These are phyloP conservation scores for Drosophila vallismaia DNA, from an alignment of 2,888 invertebrate species.

Conservation along the genomic window DNA sequence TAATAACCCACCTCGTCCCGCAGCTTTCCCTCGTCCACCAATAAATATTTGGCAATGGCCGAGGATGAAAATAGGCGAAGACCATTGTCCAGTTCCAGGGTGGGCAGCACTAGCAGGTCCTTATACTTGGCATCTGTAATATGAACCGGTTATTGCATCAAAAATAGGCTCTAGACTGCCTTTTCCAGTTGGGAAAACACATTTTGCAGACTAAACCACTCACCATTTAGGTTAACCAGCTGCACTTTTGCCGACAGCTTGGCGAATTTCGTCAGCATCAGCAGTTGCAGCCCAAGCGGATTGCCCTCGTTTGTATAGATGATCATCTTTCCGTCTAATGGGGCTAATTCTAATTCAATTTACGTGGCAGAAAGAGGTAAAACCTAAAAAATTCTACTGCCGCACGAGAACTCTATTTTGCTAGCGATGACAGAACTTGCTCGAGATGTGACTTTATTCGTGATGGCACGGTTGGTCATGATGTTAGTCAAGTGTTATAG, in stretches of 20 bases:
- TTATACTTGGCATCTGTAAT: slow-evolving; percentile 84
- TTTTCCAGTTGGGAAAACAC: neutral
- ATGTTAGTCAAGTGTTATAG: too few relatives aligned
- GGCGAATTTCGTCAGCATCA: slow-evolving; percentile 88
- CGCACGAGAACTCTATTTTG: slow-evolving; percentile 2
- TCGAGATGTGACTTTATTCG: neutral
- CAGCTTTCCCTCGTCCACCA: slow-evolving; percentile 84
- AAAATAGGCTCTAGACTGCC: slow-evolving; percentile 5
- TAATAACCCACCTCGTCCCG: slow-evolving; percentile 76
- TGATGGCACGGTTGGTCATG: too few relatives aligned
- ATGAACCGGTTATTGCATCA: slow-evolving; percentile 59
- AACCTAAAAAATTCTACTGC: slow-evolving; percentile 22
- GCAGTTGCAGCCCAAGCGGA: slow-evolving; percentile 89
- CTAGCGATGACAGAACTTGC: slow-evolving; percentile 4
- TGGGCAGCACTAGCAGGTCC: slow-evolving; percentile 87
- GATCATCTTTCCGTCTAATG: slow-evolving; percentile 85
- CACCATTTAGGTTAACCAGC: slow-evolving; percentile 87
- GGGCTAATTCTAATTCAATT: slow-evolving; percentile 51
- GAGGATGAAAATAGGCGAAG: slow-evolving; percentile 89
- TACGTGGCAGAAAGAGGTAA: slow-evolving; percentile 74
- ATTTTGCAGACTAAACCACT: slow-evolving; percentile 43
- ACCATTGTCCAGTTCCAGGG: slow-evolving; percentile 87
- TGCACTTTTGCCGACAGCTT: slow-evolving; percentile 86
- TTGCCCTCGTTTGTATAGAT: slow-evolving; percentile 91
- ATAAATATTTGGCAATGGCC: slow-evolving; percentile 88